Percentiles rank a stretch among this genome's conserved stretches.
Evolutionary conservation across 1,140 invertebrate genomes (phyloP).

Genomic region (Lepidostoma basale): DNA sequence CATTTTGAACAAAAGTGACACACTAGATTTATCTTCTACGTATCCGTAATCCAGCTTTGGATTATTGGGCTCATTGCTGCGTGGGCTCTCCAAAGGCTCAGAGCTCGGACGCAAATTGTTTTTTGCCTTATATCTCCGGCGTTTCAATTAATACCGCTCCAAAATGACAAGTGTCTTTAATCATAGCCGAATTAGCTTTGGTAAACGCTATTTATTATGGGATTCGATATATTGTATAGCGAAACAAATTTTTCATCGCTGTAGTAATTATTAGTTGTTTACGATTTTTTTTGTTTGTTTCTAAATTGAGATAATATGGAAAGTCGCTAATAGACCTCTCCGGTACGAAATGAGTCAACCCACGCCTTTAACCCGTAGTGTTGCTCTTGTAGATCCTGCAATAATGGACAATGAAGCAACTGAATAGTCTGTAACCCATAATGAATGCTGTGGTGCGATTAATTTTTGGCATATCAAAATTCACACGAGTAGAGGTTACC

Average conservation of each 20-base stretch:
- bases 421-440: too few species aligned
- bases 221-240: background rate
- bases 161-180: conserved; percentile 25
- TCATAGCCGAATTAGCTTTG: conserved; percentile 8
- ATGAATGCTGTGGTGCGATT: too few species aligned
- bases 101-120: conserved; percentile 15
- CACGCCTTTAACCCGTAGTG: conserved; percentile 6
- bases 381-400: background rate
- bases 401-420: conserved; percentile 3
- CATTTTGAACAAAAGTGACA: conserved; percentile 19
- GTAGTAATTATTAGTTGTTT: background rate
- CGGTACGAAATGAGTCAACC: background rate
- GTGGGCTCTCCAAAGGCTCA: conserved; percentile 14
- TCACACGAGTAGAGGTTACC: too few species aligned
- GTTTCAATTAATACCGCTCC: conserved; percentile 26
- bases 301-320: conserved; percentile 8
- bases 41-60: conserved; percentile 8
- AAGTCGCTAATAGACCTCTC: conserved; percentile 19
- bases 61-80: conserved; percentile 6
- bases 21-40: conserved; percentile 15
- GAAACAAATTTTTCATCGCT: background rate
- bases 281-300: conserved; percentile 1
- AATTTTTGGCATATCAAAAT: too few species aligned
- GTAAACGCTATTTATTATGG: conserved; percentile 8
- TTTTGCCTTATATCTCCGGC: conserved; percentile 4